Base-by-base conservation (phyloP, 1,140 invertebrate species). In the Drosophila obscura region DNA sequence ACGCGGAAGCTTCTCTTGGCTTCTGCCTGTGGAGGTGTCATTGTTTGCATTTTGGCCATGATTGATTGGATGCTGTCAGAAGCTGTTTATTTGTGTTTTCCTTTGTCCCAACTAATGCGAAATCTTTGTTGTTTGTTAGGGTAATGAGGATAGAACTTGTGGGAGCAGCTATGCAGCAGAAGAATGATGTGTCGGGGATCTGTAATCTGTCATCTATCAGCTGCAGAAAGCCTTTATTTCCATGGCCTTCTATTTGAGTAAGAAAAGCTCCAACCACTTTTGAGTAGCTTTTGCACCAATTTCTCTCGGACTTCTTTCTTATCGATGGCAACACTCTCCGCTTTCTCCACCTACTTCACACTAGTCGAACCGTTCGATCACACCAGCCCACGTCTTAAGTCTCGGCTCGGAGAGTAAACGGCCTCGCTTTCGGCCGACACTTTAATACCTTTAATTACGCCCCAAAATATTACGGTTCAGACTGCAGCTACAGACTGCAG, bases 401-500 rank as follows among this genome's bases (percentile, higher is more conserved):
- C 51, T 4, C 35, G 35, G 13, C 51, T 16, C 8, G 26, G 35
- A 15, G 50, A 31, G 66, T 57, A 71, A 59, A 57, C 19, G 19
- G 19, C 19, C 26, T 28, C 58, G 49, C 39, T 64, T 50, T 55
- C 52, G 69, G 49, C 31, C 61, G 61, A 71, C 80, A 66, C 77
- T 81, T 74, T 74, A 81, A 84, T 87, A 87, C 82, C 78, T 87
- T 87, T 87, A 85, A 85, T 85, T 87, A 85, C 81, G 83, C 74
- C 78, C 82, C 82, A 53, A 39, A 85, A 80, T 72, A 75, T 77
- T 69, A 75, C 39, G 48, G 80, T 49, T 50, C 56, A 61, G 52
- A 31, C 51, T 53, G 26, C 41, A 19, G 22, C 46, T 13, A 22
- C 43, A n/a, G n/a, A n/a, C n/a, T n/a, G n/a, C 46, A 39, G 7